A percentile compares a stretch with the other conserved stretches of the same genome.
These are phyloP conservation scores for Megathymus violae DNA, from an alignment of 1,140 invertebrate species.

Conservation along the genomic window DNA sequence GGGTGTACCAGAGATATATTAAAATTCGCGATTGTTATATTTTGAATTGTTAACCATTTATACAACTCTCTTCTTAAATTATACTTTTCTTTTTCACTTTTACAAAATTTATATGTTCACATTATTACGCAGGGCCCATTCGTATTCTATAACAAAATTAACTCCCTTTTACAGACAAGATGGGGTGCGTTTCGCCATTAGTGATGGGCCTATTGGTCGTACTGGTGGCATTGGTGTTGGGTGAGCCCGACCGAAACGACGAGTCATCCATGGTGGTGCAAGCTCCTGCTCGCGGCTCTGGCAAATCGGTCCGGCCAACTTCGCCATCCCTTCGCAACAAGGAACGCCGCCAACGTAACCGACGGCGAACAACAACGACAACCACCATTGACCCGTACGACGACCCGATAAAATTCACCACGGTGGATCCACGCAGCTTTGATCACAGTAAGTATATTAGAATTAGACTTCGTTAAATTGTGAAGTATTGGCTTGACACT, in stretches of 20 bases:
- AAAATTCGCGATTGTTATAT: no score
- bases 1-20: no score
- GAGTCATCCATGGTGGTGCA: constrained; percentile 33
- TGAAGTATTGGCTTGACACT: constrained; percentile 26
- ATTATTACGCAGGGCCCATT: no score
- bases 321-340: constrained; percentile 35
- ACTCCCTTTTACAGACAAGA: constrained; percentile 54
- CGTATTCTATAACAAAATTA: no score
- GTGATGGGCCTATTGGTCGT: constrained; percentile 68
- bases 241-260: constrained; percentile 51
- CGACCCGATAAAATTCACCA: constrained; percentile 59
- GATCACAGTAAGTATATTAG: constrained; percentile 68
- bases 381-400: constrained; percentile 57
- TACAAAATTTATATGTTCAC: no score
- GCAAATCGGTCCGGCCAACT: constrained; percentile 31
- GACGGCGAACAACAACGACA: constrained; percentile 61
- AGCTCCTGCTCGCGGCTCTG: constrained; percentile 6
- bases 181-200: constrained; percentile 69
- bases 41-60: no score
- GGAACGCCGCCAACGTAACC: constrained; percentile 53
- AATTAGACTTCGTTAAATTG: constrained; percentile 9
- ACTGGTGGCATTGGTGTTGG: constrained; percentile 72
- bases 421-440: constrained; percentile 63
- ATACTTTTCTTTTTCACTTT: no score
- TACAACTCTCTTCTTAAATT: no score